These are phyloP conservation scores for Phoxinus phoxinus DNA, from an alignment of 2,113 vertebrate genomes.

Conservation along the genomic window DNA sequence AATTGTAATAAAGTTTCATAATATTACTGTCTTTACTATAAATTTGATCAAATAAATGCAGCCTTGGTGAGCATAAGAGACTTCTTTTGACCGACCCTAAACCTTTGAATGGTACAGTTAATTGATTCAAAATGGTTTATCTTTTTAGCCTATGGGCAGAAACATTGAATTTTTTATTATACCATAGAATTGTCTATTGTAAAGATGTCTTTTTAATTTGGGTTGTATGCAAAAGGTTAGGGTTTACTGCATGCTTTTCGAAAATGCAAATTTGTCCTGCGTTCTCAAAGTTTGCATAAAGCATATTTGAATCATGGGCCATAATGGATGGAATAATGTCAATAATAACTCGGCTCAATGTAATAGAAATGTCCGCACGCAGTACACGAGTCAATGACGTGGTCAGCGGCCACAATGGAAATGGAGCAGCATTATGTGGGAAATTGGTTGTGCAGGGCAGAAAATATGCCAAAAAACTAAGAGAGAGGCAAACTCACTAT, in stretches of 20 bases:
- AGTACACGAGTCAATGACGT: not conserved
- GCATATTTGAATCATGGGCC: slow-evolving; percentile 51
- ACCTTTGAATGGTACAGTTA: not conserved
- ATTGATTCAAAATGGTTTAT: not conserved
- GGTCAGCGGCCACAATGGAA: slow-evolving; percentile 1
- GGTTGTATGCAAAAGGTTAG: slow-evolving; percentile 51
- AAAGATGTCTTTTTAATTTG: slow-evolving; percentile 25
- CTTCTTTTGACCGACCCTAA: not conserved
- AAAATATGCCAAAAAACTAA: not conserved
- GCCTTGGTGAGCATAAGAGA: not conserved
- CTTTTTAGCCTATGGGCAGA: not conserved
- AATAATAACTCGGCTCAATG: slow-evolving; percentile 3
- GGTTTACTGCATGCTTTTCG: slow-evolving; percentile 37
- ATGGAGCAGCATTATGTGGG: not conserved
- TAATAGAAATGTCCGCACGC: not conserved
- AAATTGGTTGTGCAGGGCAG: not conserved
- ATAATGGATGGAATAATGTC: slow-evolving; percentile 33
- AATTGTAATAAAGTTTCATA: not conserved
- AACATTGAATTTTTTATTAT: not conserved
- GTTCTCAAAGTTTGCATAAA: slow-evolving; percentile 51
- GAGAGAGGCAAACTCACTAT: slow-evolving; percentile 84
- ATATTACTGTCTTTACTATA: not conserved
- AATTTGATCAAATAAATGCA: not conserved
- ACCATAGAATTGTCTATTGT: not conserved
- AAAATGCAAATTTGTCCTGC: no score